Evolutionary conservation across 2,113 vertebrate genomes (phyloP).

Genomic region (Seriola quinqueradiata): DNA sequence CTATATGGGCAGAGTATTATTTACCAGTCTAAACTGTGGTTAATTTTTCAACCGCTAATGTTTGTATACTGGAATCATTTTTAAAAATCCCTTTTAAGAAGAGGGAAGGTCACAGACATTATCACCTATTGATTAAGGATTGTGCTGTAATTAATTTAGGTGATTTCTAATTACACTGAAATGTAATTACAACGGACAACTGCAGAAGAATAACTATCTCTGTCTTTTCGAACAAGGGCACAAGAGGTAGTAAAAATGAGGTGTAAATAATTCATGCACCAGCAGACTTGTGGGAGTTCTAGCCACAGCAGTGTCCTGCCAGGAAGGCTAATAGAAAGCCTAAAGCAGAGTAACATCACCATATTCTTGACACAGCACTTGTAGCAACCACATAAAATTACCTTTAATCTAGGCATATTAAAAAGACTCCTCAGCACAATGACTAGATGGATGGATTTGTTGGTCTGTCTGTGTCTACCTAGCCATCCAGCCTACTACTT

Average conservation of each 20-base stretch:
- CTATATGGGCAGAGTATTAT: not conserved
- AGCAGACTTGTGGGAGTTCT: constrained; percentile 42
- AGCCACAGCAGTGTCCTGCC: constrained; percentile 41
- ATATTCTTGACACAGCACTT: constrained; percentile 23
- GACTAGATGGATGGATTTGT: not conserved
- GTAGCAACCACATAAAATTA: constrained; percentile 34
- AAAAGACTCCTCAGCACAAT: constrained; percentile 1
- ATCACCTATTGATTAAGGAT: constrained; percentile 36
- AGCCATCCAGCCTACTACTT: not conserved
- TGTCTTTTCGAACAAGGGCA: constrained; percentile 32
- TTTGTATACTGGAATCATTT: not conserved
- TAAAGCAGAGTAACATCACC: constrained; percentile 18
- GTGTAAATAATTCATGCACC: constrained; percentile 64
- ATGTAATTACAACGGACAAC: constrained; percentile 34
- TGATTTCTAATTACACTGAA: constrained; percentile 43
- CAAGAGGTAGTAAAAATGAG: constrained; percentile 43
- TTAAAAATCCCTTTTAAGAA: constrained; percentile 1
- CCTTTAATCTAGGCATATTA: constrained; percentile 22
- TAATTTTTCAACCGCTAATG: not conserved
- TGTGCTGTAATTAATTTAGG: constrained; percentile 35
- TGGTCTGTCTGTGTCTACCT: not conserved
- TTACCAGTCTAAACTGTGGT: not conserved
- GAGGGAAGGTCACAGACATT: not conserved
- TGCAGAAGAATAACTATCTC: constrained; percentile 14
- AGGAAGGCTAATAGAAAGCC: constrained; percentile 33